Evolutionary conservation across 2,888 invertebrate species (phyloP), one percentile per base, ranked within the genome.

Genomic region (Eupithecia subfuscata): DNA sequence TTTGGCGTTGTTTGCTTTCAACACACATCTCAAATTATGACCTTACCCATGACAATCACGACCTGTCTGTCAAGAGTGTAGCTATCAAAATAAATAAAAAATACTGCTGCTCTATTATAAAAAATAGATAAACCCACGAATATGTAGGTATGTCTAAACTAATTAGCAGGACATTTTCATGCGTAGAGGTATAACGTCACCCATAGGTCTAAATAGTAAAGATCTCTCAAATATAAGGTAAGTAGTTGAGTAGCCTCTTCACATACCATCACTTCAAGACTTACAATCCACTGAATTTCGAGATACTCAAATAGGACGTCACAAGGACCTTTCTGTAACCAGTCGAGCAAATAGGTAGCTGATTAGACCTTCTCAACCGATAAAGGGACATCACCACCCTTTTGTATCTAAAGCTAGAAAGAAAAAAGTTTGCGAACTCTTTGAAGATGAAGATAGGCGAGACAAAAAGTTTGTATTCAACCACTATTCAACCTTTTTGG

Each of bases 401-500:
- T 79, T 77, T 73, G 70, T 67, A 63, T 52, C 68, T 65, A 65
- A 68, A 72, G 72, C 75, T 72, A 69, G 64, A 43, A 43, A 68
- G 68, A 68, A 68, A 68, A 68, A 68, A 68, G 68, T 68, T 68
- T 68, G 43, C 68, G 68, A 45, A 68, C 68, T 68, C 68, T 68
- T 68, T 68, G 68, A 68, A 67, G 65, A 65, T 65, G 11, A 37
- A 65, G 37, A 40, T 68, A 45, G 67, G 43, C n/a, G 69, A 77
- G 25, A 30, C 75, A 79, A 81, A 78, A 68, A 77, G 79, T 75
- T 72, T 77, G 76, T 74, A 78, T 78, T 78, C 77, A 74, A 75
- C 77, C 78, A 78, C 70, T 74, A 78, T 79, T 79, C 76, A 74
- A 73, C 77, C 78, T 79, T 75, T 75, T 81, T 86, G 87, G 86